Conservation (phyloP, 2,797 vertebrate species). For the Xerus rutilus region DNA sequence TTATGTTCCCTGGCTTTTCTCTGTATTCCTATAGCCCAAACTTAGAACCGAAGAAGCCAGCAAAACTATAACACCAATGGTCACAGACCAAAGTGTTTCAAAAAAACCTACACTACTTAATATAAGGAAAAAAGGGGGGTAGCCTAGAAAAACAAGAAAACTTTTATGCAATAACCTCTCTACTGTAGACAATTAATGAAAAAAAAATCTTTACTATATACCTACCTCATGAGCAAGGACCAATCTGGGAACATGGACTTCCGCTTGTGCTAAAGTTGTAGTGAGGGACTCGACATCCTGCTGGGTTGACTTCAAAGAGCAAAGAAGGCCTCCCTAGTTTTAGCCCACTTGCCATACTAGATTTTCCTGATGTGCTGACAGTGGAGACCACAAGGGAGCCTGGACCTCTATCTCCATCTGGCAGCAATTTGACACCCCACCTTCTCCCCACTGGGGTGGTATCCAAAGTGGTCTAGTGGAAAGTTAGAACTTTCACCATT, state of each 20-base stretch:
- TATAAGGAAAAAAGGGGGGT: not conserved
- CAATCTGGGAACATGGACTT: not conserved
- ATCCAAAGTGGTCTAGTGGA: not conserved
- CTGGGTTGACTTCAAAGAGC: not conserved
- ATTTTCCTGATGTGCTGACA: not conserved
- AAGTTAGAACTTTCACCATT: not conserved
- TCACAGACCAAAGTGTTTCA: not conserved
- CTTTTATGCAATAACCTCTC: not conserved
- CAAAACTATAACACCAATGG: not conserved
- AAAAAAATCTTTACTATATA: not conserved
- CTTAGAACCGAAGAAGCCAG: not conserved
- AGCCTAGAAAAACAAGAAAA: not conserved
- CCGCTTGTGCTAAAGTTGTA: not conserved
- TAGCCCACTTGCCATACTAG: not conserved
- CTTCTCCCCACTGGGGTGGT: not conserved
- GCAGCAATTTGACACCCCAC: not conserved
- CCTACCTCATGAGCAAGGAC: not conserved
- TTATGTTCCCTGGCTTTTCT: not conserved
- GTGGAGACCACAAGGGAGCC: not conserved
- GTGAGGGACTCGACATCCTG: not conserved
- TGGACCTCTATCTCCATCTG: not conserved
- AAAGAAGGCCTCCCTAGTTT: not conserved
- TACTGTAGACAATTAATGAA: not conserved
- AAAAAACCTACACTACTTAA: not conserved
- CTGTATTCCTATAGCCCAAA: not conserved